Evolutionary conservation across 2,888 invertebrate species (phyloP).

Genomic region (Lasioglossum pauxillum): DNA sequence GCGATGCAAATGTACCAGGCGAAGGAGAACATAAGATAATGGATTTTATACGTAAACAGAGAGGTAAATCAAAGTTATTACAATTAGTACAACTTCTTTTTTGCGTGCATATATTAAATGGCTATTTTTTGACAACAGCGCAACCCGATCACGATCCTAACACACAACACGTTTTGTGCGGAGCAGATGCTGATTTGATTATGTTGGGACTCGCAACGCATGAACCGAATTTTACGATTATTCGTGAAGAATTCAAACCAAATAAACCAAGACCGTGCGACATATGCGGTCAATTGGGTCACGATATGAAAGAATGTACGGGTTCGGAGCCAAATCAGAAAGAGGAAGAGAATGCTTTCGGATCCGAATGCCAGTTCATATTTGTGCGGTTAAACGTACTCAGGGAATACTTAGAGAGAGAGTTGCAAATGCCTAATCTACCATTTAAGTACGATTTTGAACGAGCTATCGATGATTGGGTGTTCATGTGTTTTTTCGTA

Average conservation of each 20-base stretch:
- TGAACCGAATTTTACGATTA: constrained; percentile 99
- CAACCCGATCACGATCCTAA: constrained; percentile 99
- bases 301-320: constrained; percentile 97
- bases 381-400: constrained; percentile 97
- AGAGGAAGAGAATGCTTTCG: constrained; percentile 87
- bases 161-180: constrained; percentile 98
- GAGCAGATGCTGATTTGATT: constrained; percentile 99
- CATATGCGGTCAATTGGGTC: constrained; percentile 95
- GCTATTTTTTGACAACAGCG: constrained; percentile 84
- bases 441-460: constrained; percentile 98
- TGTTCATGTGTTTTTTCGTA: constrained; percentile 99
- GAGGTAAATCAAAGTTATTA: constrained; percentile 86
- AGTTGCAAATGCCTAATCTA: constrained; percentile 95
- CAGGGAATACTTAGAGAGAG: constrained; percentile 96
- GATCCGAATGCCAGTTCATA: constrained; percentile 94
- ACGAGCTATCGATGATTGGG: constrained; percentile 98
- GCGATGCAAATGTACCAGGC: constrained; percentile 99
- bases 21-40: constrained; percentile 99
- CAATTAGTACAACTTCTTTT: not conserved
- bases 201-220: constrained; percentile 99
- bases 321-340: constrained; percentile 89
- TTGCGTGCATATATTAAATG: not conserved
- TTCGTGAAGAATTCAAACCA: constrained; percentile 99
- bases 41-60: constrained; percentile 98
- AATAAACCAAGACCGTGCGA: constrained; percentile 98